phyloP scores from a whole-genome alignment of 2,888 invertebrate genomes.

The Tetragonula carbonaria region DNA sequence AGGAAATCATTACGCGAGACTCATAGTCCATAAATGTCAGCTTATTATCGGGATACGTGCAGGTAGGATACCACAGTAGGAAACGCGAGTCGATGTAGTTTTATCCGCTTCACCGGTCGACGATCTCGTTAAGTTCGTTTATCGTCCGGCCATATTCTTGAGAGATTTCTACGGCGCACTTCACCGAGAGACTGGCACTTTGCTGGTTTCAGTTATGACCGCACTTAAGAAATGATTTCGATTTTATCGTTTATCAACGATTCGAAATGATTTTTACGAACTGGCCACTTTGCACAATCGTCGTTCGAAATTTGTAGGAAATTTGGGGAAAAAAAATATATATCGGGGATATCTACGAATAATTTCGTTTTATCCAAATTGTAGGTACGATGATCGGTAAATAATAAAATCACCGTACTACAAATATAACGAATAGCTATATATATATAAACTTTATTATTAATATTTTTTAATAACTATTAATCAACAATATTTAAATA shows the following conservation, averaged over 20 bases:
- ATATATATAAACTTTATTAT: no score
- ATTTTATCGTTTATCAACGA: slow-evolving; percentile 22
- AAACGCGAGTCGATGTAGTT: neutral
- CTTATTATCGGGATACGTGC: neutral
- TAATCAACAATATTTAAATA: no score
- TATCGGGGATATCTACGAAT: no score
- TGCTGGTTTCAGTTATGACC: slow-evolving; percentile 9
- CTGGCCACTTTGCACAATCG: neutral
- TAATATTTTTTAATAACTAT: no score
- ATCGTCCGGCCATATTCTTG: slow-evolving; percentile 7
- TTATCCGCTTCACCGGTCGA: slow-evolving; percentile 5
- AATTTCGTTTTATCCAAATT: no score
- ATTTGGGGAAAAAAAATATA: no score
- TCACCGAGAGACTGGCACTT: slow-evolving; percentile 1
- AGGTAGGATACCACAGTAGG: neutral
- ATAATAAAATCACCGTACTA: no score
- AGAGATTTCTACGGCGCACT: neutral
- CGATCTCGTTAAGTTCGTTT: slow-evolving; percentile 27
- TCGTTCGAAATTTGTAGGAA: neutral
- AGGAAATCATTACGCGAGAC: no score
- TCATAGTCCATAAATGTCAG: no score
- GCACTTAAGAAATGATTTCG: neutral
- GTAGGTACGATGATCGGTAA: no score
- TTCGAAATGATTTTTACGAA: neutral
- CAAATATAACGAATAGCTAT: no score